Evolutionary conservation across 2,888 invertebrate genomes (phyloP).

Genomic region (Dromius quadrimaculatus): DNA sequence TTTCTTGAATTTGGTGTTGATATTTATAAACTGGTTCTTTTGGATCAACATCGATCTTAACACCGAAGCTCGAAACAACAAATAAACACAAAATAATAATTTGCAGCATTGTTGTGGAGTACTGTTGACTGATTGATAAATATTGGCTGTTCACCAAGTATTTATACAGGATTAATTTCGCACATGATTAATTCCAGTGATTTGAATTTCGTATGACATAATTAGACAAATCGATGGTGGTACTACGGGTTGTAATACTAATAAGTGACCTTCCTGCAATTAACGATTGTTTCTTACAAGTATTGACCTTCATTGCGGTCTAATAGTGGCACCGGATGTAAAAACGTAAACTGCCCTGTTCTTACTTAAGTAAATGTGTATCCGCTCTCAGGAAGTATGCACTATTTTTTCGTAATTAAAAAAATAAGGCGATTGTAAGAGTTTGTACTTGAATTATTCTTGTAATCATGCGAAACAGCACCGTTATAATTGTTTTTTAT

Average conservation of each 20-base stretch:
- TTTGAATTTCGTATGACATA: constrained; percentile 43
- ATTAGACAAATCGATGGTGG: constrained; percentile 7
- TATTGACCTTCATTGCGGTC: constrained; percentile 42
- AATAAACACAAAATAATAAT: constrained; percentile 20
- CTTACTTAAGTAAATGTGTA: constrained; percentile 36
- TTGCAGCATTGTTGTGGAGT: constrained; percentile 8
- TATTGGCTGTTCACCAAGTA: constrained; percentile 11
- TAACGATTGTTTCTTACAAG: constrained; percentile 28
- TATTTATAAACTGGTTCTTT: constrained; percentile 62
- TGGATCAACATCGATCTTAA: constrained; percentile 1
- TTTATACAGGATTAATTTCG: constrained; percentile 41
- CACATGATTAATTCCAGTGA: constrained; percentile 41
- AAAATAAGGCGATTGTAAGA: constrained; percentile 12
- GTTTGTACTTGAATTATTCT: constrained; percentile 34
- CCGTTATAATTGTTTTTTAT: too few species aligned
- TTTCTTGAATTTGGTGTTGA: constrained; percentile 62
- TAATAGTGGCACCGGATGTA: constrained; percentile 41
- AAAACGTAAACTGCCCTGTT: constrained; percentile 24
- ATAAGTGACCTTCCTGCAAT: constrained; percentile 36
- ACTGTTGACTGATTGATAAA: constrained; percentile 36
- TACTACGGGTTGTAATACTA: constrained; percentile 8
- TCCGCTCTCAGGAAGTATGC: constrained; percentile 43
- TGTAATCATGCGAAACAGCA: constrained; percentile 22
- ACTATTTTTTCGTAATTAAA: constrained; percentile 33
- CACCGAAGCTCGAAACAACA: constrained; percentile 5